These are phyloP conservation scores for Tachystola acroxantha DNA, from an alignment of 2,888 invertebrate species.

Conservation along the genomic window DNA sequence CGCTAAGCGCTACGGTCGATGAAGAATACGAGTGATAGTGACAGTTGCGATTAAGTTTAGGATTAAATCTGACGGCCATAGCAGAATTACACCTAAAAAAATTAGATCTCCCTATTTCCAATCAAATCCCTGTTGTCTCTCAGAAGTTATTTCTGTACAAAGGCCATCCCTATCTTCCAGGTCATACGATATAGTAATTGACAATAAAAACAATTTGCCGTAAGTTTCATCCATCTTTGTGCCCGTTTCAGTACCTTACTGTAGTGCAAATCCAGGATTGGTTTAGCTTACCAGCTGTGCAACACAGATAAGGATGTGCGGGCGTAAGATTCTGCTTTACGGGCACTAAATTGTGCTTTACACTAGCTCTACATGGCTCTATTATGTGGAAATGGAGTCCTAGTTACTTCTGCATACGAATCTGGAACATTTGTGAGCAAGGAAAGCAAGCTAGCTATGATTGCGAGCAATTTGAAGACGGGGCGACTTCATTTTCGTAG, in stretches of 20 bases:
- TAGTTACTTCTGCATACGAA: conserved; percentile 24
- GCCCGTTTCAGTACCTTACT: background rate
- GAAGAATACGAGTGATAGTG: too few relatives aligned
- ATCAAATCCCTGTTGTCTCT: too few relatives aligned
- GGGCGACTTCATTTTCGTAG: conserved; percentile 4
- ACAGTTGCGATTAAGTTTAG: too few relatives aligned
- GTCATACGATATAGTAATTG: too few relatives aligned
- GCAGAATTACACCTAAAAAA: too few relatives aligned
- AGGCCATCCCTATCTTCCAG: too few relatives aligned
- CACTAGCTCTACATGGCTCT: conserved; percentile 12
- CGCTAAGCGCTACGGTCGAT: too few relatives aligned
- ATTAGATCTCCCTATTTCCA: too few relatives aligned
- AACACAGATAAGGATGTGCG: background rate
- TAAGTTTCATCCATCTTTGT: too few relatives aligned
- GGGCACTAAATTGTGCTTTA: conserved; percentile 19
- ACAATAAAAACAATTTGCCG: background rate
- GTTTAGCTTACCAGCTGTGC: background rate
- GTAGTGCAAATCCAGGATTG: background rate
- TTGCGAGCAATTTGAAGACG: conserved; percentile 6
- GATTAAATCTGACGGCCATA: too few relatives aligned
- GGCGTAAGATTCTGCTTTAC: conserved; percentile 13
- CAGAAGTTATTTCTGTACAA: too few relatives aligned
- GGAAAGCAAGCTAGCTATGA: conserved; percentile 3
- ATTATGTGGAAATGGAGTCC: conserved; percentile 21
- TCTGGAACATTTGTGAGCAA: conserved; percentile 20